Base-by-base conservation (phyloP, 1,140 invertebrate genomes). In the Thalassaphorura encarpata region DNA sequence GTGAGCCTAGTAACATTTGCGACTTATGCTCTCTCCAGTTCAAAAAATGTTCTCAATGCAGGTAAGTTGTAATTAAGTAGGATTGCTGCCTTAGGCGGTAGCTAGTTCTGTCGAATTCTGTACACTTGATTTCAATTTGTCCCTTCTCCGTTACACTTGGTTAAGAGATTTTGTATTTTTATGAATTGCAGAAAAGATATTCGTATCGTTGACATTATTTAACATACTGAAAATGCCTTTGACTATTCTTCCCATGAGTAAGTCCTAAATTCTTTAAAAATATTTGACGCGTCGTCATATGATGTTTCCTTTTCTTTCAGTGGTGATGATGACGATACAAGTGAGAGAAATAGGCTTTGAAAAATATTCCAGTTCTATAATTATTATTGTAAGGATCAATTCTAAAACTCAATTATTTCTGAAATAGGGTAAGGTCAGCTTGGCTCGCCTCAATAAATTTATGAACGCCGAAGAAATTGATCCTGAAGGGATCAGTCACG, bases 141-240 rank as follows among this genome's bases (percentile, higher is more conserved):
- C n/a, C n/a, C n/a, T n/a, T n/a, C n/a, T n/a, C n/a, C n/a, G n/a
- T n/a, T n/a, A n/a, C n/a, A n/a, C n/a, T n/a, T n/a, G n/a, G n/a
- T n/a, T n/a, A n/a, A n/a, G n/a, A n/a, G 41, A 42, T 42, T 19
- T 19, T 6, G 41, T 19, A 8, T n/a, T n/a, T 42, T n/a, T 42
- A 13, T 64, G 82, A 42, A 74, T 75, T 60, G 73, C 80, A 4
- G 61, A 72, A 53, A 80, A 73, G 56, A 80, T 73, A 16, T 83
- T 83, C 69, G 80, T 83, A 0, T 74, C 80, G 11, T 66, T 83
- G 27, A 70, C 78, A 16, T 67, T 83, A 3, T 83, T 83, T 66
- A 80, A 81, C 66, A 76, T 81, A 23, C 67, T 82, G 24, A 68
- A 77, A 16, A 76, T 78, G 59, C 78, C 80, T 3, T 65, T 83